phyloP scores from a whole-genome alignment of 1,140 invertebrate genomes.

The Ceratosolen fusciceps region DNA sequence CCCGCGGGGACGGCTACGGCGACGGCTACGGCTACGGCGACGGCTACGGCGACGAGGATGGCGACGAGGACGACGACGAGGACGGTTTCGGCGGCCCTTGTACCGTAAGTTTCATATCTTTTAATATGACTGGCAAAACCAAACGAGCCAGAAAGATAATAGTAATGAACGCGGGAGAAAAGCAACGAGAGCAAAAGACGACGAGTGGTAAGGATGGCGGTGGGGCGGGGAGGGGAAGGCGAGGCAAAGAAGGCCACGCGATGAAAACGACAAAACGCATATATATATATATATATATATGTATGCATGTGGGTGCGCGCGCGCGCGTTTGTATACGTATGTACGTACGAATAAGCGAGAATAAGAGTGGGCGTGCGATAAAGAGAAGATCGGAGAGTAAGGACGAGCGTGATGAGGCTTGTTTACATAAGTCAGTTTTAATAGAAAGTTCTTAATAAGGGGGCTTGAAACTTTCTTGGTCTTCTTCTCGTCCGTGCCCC shows the following conservation, averaged over 20 bases:
- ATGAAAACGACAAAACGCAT: background rate
- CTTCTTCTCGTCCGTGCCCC: background rate
- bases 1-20: background rate
- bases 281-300: background rate
- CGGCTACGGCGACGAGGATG: too few relatives aligned
- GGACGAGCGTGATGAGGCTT: slow-evolving; percentile 15
- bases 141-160: background rate
- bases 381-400: slow-evolving; percentile 8
- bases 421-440: slow-evolving; percentile 41
- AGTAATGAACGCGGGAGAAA: background rate
- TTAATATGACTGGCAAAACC: slow-evolving; percentile 21
- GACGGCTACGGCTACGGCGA: too few relatives aligned
- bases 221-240: background rate
- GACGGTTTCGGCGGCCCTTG: slow-evolving; percentile 19
- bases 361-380: background rate
- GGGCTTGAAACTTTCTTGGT: background rate
- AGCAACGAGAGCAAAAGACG: background rate
- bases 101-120: slow-evolving; percentile 44
- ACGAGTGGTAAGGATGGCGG: background rate
- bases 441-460: slow-evolving; percentile 38
- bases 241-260: slow-evolving; percentile 27
- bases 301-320: too few relatives aligned
- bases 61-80: too few relatives aligned
- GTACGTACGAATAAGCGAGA: too few relatives aligned
- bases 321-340: too few relatives aligned